Percentiles rank a stretch among this genome's conserved stretches.
Evolutionary conservation across 2,797 vertebrate genomes (phyloP).

Genomic region (Sternarchorhynchus goeldii): DNA sequence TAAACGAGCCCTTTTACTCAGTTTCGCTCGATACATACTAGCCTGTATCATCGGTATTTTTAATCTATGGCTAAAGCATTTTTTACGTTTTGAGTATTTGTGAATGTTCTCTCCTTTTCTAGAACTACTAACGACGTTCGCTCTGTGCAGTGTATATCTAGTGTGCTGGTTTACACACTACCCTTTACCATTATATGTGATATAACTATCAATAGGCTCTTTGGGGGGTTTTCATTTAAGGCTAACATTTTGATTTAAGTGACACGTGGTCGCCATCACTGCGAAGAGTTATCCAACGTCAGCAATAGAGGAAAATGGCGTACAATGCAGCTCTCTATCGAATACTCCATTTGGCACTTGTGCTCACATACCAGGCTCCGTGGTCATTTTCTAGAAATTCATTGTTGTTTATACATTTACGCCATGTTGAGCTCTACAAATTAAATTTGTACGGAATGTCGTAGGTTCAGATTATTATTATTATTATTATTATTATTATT

Average conservation of each 20-base stretch:
- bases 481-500: background rate
- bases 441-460: background rate
- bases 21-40: too few relatives aligned
- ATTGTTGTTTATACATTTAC: background rate
- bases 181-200: background rate
- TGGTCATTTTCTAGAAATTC: background rate
- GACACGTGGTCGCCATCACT: slow-evolving; percentile 69
- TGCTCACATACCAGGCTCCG: slow-evolving; percentile 1
- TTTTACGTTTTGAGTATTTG: background rate
- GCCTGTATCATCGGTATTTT: background rate
- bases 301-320: slow-evolving; percentile 74
- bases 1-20: background rate
- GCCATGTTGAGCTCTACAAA: background rate
- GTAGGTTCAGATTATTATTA: background rate
- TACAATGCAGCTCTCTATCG: slow-evolving; percentile 31
- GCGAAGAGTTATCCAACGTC: slow-evolving; percentile 65
- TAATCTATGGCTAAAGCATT: background rate
- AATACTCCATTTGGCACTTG: slow-evolving; percentile 24
- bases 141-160: background rate
- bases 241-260: slow-evolving; percentile 6
- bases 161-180: background rate
- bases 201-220: background rate
- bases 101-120: background rate
- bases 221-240: background rate
- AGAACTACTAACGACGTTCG: background rate